Percentiles rank a stretch among this genome's conserved stretches.
Conservation (phyloP, 2,888 invertebrate species). For the Helleia helle region DNA sequence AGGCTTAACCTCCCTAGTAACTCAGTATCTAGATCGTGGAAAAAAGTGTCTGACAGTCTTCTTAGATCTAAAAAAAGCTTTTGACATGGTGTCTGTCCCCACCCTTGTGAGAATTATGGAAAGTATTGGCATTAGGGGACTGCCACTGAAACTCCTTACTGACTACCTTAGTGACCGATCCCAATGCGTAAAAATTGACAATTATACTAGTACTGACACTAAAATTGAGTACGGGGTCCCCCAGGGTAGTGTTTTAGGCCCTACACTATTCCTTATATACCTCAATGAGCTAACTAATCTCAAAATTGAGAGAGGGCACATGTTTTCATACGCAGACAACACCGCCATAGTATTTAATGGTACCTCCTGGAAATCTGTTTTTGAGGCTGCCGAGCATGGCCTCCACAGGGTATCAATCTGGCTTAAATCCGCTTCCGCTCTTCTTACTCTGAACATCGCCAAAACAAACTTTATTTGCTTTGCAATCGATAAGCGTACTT, state of each 20-base stretch:
- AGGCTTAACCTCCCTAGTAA: not conserved
- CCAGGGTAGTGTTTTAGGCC: too few relatives aligned
- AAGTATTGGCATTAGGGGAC: not conserved
- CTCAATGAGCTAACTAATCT: too few relatives aligned
- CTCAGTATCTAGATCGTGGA: slow-evolving; percentile 3
- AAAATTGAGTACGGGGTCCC: too few relatives aligned
- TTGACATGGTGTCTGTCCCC: slow-evolving; percentile 5
- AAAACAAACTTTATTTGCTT: not conserved
- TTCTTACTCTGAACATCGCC: not conserved
- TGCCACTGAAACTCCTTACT: not conserved
- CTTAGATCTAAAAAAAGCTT: slow-evolving; percentile 7
- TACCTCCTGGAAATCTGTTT: too few relatives aligned
- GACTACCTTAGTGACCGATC: not conserved
- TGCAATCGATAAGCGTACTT: too few relatives aligned
- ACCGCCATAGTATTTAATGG: too few relatives aligned
- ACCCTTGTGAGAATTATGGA: not conserved
- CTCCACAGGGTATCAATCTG: not conserved
- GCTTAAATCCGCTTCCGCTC: not conserved
- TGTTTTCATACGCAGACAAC: too few relatives aligned
- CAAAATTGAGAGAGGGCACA: too few relatives aligned
- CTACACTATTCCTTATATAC: too few relatives aligned
- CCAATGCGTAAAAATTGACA: not conserved
- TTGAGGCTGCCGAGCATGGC: too few relatives aligned
- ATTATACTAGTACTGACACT: too few relatives aligned
- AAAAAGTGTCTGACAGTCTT: slow-evolving; percentile 7